Conservation (phyloP, 2,113 vertebrate genomes). For the Trogon surrucura region DNA sequence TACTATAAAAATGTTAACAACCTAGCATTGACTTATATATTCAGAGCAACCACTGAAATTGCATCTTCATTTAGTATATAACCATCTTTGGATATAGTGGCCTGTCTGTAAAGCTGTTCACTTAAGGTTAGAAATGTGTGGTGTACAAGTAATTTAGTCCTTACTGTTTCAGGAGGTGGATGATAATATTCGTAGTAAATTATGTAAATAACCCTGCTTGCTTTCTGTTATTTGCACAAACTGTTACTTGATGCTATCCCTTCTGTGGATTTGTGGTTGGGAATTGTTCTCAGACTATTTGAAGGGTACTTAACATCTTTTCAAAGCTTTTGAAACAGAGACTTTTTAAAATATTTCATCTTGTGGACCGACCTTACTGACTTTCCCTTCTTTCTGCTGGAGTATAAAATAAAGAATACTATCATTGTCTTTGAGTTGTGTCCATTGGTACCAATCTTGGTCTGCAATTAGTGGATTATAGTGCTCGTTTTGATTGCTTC, state of each 20-base stretch:
- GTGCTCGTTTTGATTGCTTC: neutral
- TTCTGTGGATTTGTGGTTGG: neutral
- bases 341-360: neutral
- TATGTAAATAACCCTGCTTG: neutral
- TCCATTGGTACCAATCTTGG: neutral
- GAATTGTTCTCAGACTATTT: neutral
- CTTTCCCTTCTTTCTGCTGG: neutral
- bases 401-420: neutral
- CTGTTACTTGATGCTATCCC: neutral
- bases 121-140: neutral
- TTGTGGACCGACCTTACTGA: neutral
- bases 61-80: neutral
- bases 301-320: neutral
- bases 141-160: neutral
- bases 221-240: neutral
- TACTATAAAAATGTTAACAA: neutral
- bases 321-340: neutral
- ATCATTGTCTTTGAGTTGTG: neutral
- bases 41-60: neutral
- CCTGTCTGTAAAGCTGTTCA: neutral
- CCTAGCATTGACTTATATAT: neutral
- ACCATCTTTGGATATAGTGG: neutral
- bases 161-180: neutral
- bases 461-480: neutral
- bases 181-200: neutral